phyloP scores from a whole-genome alignment of 2,888 invertebrate genomes.

The Himalopsyche kuldschensis region DNA sequence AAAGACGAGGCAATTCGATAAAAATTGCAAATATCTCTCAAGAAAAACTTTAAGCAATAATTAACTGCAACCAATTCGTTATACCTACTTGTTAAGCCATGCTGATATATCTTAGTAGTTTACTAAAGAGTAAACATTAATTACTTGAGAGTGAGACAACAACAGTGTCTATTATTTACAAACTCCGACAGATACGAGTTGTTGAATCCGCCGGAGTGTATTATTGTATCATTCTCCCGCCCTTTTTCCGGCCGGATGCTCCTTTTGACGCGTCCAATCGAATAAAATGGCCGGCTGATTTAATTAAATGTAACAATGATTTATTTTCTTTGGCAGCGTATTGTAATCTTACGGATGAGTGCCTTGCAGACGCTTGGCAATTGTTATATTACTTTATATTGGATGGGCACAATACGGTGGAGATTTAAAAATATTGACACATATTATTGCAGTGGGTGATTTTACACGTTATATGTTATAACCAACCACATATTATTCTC shows the following conservation, averaged over 20 bases:
- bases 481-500: no score
- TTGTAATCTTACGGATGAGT: not conserved
- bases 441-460: not conserved
- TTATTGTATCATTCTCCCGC: conserved; percentile 2
- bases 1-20: no score
- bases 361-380: not conserved
- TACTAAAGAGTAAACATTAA: not conserved
- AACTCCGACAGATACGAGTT: not conserved
- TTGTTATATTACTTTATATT: not conserved
- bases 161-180: not conserved
- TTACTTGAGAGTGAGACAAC: not conserved
- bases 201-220: not conserved
- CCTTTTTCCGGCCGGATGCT: conserved; percentile 23
- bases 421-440: not conserved
- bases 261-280: conserved; percentile 32
- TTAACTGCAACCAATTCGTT: no score
- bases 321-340: conserved; percentile 27
- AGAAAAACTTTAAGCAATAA: no score
- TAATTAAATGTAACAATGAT: conserved; percentile 39
- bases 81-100: not conserved
- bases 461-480: no score
- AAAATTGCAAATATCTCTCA: no score
- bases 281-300: conserved; percentile 35
- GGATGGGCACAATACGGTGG: not conserved
- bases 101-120: not conserved